Percentiles rank a stretch among this genome's conserved stretches.
phyloP scores from a whole-genome alignment of 2,888 invertebrate species.

The Isotomurus palustris region DNA sequence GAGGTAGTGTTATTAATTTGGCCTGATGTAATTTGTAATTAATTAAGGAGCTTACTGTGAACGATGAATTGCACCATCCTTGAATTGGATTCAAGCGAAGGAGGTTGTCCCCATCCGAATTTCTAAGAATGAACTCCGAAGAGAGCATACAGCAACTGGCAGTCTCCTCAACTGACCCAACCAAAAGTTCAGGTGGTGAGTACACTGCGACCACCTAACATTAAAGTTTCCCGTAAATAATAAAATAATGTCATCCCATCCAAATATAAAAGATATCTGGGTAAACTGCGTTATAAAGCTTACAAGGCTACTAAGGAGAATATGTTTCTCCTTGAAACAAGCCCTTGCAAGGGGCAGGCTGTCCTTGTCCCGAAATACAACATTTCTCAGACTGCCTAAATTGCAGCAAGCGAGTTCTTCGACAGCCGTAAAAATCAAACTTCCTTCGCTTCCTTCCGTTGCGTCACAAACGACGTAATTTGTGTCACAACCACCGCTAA shows the following conservation, averaged over 20 bases:
- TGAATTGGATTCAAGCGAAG: conserved; percentile 27
- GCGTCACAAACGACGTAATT: conserved; percentile 28
- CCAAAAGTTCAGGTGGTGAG: conserved; percentile 30
- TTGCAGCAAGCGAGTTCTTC: conserved; percentile 25
- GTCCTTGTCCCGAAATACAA: conserved; percentile 31
- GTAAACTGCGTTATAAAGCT: conserved; percentile 3
- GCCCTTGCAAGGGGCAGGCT: conserved; percentile 34
- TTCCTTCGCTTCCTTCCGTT: conserved; percentile 4
- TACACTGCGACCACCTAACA: conserved; percentile 35
- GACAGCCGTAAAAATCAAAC: conserved; percentile 33
- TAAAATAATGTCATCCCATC: background rate
- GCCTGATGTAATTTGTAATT: no score
- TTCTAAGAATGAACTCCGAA: conserved; percentile 33
- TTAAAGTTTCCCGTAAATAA: no score
- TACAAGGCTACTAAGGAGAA: conserved; percentile 30
- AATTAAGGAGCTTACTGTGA: conserved; percentile 8
- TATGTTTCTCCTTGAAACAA: conserved; percentile 39
- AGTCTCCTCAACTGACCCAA: conserved; percentile 37
- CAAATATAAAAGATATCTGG: no score
- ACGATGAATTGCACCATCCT: conserved; percentile 20
- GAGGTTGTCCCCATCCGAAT: conserved; percentile 36
- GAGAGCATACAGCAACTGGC: conserved; percentile 26
- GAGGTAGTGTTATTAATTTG: no score
- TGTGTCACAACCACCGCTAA: conserved; percentile 24
- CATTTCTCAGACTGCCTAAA: conserved; percentile 32